phyloP scores from a whole-genome alignment of 1,140 invertebrate genomes.

The Octopus sinensis region DNA sequence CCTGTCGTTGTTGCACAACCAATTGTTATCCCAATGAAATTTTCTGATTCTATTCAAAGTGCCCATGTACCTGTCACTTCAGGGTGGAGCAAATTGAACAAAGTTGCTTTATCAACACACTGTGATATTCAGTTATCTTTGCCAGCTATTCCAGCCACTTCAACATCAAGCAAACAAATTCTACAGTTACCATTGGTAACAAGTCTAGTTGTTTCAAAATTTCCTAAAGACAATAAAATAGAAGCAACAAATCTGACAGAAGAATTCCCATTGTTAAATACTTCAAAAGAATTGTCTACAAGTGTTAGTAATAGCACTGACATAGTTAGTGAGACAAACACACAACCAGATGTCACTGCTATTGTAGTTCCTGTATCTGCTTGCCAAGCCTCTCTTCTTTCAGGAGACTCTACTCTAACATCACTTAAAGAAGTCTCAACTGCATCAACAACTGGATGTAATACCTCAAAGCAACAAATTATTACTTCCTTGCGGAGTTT shows the following conservation, averaged over 20 bases:
- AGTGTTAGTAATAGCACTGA: too few species aligned
- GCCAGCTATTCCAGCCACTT: not conserved
- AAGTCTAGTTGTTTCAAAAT: not conserved
- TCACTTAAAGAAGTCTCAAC: too few species aligned
- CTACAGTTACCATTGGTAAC: not conserved
- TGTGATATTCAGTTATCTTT: not conserved
- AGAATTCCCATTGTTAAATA: too few species aligned
- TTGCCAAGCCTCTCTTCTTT: too few species aligned
- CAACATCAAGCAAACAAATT: not conserved
- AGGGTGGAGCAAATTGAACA: not conserved
- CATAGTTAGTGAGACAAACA: too few species aligned
- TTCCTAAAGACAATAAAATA: not conserved
- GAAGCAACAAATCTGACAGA: too few species aligned
- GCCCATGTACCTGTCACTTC: not conserved
- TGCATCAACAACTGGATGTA: too few species aligned
- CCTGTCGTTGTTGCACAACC: constrained; percentile 31
- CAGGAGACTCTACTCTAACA: too few species aligned
- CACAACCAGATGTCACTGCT: too few species aligned
- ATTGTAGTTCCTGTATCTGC: too few species aligned
- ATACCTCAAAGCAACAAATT: too few species aligned
- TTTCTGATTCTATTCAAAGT: constrained; percentile 1
- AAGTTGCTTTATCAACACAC: not conserved
- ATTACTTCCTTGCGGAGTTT: constrained; percentile 36
- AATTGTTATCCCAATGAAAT: constrained; percentile 8
- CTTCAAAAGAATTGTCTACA: too few species aligned